Evolutionary conservation across 2,113 vertebrate genomes (phyloP), one percentile per base, ranked within the genome.

Genomic region (Daboia siamensis): DNA sequence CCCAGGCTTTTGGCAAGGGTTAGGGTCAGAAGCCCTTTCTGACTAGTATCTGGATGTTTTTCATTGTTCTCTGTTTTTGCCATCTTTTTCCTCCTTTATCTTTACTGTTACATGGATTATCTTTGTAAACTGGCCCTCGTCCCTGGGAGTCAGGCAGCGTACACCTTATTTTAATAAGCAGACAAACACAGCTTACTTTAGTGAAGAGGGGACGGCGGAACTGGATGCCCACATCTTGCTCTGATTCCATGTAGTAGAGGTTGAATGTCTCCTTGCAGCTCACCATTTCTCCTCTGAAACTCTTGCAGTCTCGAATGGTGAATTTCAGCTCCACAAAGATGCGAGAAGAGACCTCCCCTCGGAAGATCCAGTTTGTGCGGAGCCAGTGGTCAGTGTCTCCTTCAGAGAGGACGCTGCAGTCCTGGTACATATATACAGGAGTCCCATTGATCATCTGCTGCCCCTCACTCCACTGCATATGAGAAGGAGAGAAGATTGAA

Each of bases 211-310:
- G 96, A 86, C 97, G 96, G 11, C 97, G 97, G 91, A 98, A 97
- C 95, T 98, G 98, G 94, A 98, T 96, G 85, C 98, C 98, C 0
- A 98, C 97, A 6, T 98, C 98, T 93, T 97, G 97, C 88, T 98
- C 97, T 0, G 98, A 98, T 90, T 98, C 98, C 97, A 98, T 98
- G 95, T 96, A 98, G 51, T 97, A 97, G 51, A 98, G 97, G 91
- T 98, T 98, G 96, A 98, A 98, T 64, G 98, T 98, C 94, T 98
- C 98, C 92, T 98, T 98, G 97, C 98, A 98, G 95, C 97, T 97
- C 55, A 96, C 96, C 69, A 95, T 96, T 94, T 97, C 94, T 48
- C 96, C 97, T 4, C 94, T 97, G 94, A 98, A 97, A 87, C 98
- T 98, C 94, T 98, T 98, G 95, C 98, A 98, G 86, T 98, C 98